Conservation (phyloP, 1,140 invertebrate species). For the Anastrepha obliqua region DNA sequence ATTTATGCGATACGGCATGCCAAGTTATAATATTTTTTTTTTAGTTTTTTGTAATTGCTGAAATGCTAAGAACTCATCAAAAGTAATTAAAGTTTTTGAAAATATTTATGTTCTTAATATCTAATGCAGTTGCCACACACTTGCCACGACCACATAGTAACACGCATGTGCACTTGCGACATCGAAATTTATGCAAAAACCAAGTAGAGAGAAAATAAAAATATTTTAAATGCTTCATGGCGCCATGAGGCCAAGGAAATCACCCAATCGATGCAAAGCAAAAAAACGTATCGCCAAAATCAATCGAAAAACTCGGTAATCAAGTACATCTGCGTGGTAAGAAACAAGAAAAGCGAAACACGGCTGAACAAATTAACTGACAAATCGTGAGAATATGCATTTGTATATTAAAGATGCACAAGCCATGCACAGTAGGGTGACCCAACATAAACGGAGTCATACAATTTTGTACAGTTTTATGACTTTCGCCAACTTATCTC, state of each 20-base stretch:
- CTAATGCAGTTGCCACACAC: background rate
- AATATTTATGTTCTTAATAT: background rate
- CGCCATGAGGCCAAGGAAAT: background rate
- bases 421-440: background rate
- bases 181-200: background rate
- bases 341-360: background rate
- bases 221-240: slow-evolving; percentile 5
- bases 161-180: background rate
- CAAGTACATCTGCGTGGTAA: slow-evolving; percentile 1
- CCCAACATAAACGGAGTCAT: background rate
- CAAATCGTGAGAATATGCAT: slow-evolving; percentile 36
- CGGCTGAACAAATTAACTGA: background rate
- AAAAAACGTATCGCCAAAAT: background rate
- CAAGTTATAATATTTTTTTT: too few species aligned
- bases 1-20: background rate
- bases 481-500: too few species aligned
- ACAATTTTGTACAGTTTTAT: too few species aligned
- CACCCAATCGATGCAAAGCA: background rate
- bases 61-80: slow-evolving; percentile 19
- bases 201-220: background rate
- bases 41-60: background rate
- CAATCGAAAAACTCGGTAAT: background rate
- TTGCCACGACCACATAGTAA: background rate
- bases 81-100: slow-evolving; percentile 25
- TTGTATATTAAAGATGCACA: background rate